Percentiles rank a stretch among this genome's conserved stretches.
These are phyloP conservation scores for Hypomesus transpacificus DNA, from an alignment of 2,113 vertebrate species.

Conservation along the genomic window DNA sequence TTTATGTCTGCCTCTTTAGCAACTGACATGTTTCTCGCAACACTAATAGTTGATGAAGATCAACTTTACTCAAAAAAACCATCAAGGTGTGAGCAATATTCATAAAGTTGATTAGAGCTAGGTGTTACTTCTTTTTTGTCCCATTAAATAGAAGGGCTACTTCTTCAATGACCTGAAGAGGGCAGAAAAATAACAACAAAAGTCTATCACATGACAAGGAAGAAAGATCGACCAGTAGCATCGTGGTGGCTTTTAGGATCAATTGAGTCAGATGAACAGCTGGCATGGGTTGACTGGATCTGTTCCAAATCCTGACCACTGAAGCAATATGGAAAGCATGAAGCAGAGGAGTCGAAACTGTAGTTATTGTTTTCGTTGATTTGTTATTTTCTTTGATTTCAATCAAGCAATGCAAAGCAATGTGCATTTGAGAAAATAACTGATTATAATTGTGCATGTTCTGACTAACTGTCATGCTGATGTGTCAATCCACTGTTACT, in stretches of 20 bases:
- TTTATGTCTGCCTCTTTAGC: too few relatives aligned
- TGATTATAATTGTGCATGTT: not conserved
- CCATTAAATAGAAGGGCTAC: too few relatives aligned
- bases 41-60: too few relatives aligned
- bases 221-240: not conserved
- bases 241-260: not conserved
- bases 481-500: not conserved
- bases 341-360: not conserved
- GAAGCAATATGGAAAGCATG: slow-evolving; percentile 1
- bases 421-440: not conserved
- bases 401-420: not conserved
- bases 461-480: not conserved
- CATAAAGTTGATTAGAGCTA: too few relatives aligned
- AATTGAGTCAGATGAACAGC: not conserved
- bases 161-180: too few relatives aligned
- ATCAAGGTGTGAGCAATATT: too few relatives aligned
- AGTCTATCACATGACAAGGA: not conserved
- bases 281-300: not conserved
- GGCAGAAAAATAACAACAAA: too few relatives aligned
- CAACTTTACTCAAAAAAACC: too few relatives aligned
- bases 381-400: not conserved
- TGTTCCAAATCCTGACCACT: slow-evolving; percentile 4
- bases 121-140: too few relatives aligned
- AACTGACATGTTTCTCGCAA: too few relatives aligned
- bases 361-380: not conserved